Evolutionary conservation across 2,113 vertebrate genomes (phyloP), one percentile per base, ranked within the genome.

Genomic region (Pao palembangensis): DNA sequence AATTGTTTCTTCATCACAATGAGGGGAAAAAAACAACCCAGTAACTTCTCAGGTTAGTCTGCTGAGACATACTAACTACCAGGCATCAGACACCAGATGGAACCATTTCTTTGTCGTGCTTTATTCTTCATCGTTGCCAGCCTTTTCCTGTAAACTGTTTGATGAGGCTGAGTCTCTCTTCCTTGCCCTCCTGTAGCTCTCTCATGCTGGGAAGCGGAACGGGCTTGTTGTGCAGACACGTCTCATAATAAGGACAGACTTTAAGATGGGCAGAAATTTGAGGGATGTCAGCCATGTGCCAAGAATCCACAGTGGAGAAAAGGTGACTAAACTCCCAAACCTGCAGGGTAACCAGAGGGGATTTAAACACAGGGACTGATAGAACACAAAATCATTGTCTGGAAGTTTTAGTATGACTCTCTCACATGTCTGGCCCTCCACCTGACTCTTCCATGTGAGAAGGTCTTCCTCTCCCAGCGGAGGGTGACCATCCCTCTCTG

Each of bases 401-500:
- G 15, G 48, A 44, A 49, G 21, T 0, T 20, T 20, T 1, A 52
- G 3, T 41, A 46, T 59, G 55, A 17, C 17, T 48, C 21, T 73
- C 85, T 87, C 34, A 87, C 85, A 51, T 71, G 80, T 66, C 71
- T 83, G 28, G 79, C 70, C 81, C 44, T 96, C 97, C 97, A 99
- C 0, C 89, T 91, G 55, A 87, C 77, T 57, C 91, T 80, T 1
- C 94, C 93, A 0, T 93, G 91, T 14, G 92, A 93, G 80, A 90
- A 91, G 17, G 69, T 89, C 74, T 85, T 93, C 76, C 91, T 98
- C 81, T 92, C 93, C 97, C 97, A 99, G 31, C 64, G 65, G 18
- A 98, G 89, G 6, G 92, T 89, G 61, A 99, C 95, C 94, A 98
- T 98, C 65, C 97, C 97, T 79, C 93, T 87, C 15, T 95, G 94